phyloP scores from a whole-genome alignment of 2,113 vertebrate species.

The Craseonycteris thonglongyai region DNA sequence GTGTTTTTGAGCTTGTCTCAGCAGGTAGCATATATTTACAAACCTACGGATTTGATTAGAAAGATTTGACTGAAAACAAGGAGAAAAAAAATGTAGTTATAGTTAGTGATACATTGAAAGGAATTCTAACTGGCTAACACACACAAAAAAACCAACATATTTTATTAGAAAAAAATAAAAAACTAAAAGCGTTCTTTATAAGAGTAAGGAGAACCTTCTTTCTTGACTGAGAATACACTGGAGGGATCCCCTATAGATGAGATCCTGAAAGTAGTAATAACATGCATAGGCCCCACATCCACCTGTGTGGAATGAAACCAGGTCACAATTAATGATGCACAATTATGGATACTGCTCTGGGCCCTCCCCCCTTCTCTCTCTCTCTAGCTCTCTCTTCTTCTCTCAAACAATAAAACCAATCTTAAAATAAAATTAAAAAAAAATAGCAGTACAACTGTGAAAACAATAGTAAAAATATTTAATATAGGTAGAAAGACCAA shows the following conservation, averaged over 20 bases:
- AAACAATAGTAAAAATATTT: neutral
- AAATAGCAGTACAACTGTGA: neutral
- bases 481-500: neutral
- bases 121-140: neutral
- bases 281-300: too few relatives aligned
- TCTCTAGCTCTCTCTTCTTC: too few relatives aligned
- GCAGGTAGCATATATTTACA: neutral
- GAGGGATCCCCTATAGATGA: neutral
- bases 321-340: too few relatives aligned
- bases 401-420: too few relatives aligned
- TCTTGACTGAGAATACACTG: neutral
- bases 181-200: neutral
- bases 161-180: neutral
- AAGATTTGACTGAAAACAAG: neutral
- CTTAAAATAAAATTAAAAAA: too few relatives aligned
- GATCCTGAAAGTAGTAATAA: neutral
- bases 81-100: neutral
- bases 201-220: neutral
- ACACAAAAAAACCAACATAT: neutral
- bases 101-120: neutral
- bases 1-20: neutral
- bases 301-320: too few relatives aligned
- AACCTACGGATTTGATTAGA: neutral
- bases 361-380: too few relatives aligned
- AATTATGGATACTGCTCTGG: too few relatives aligned